Percentiles rank a stretch among this genome's conserved stretches.
Evolutionary conservation across 2,888 invertebrate species (phyloP).

Genomic region (Stegophylla sp.): DNA sequence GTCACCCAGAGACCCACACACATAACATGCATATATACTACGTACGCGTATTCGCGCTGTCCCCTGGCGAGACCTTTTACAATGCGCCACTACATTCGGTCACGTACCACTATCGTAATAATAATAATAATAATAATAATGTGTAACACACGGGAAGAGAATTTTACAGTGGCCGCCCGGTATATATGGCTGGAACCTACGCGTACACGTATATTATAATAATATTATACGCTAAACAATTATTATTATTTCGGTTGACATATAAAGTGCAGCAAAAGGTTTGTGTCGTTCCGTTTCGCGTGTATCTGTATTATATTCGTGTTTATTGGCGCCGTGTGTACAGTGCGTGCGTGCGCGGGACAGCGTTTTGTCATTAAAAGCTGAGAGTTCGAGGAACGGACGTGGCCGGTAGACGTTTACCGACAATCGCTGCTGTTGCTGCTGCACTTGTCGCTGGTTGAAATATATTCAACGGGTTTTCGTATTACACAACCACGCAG

Average conservation of each 20-base stretch:
- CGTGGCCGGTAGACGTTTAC: too few relatives aligned
- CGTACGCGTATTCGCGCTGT: not conserved
- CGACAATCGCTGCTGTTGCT: too few relatives aligned
- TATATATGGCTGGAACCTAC: too few relatives aligned
- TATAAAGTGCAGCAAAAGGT: constrained; percentile 55
- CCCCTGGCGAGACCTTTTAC: constrained; percentile 31
- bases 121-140: too few relatives aligned
- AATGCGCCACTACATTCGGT: constrained; percentile 13
- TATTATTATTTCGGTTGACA: constrained; percentile 40
- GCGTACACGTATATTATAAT: not conserved
- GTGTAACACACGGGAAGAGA: not conserved
- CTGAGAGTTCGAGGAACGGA: too few relatives aligned
- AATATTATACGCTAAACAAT: constrained; percentile 26
- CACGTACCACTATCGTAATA: constrained; percentile 21
- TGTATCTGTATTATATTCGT: not conserved
- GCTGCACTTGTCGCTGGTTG: too few relatives aligned
- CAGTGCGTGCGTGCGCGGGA: not conserved
- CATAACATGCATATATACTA: too few relatives aligned
- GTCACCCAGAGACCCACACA: not conserved
- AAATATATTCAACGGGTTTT: constrained; percentile 20
- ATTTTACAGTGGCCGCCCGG: not conserved
- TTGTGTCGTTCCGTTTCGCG: constrained; percentile 1
- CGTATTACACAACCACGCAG: too few relatives aligned
- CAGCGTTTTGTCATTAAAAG: not conserved
- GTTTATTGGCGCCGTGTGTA: not conserved